phyloP scores from a whole-genome alignment of 2,113 vertebrate genomes.

The Megalops atlanticus region DNA sequence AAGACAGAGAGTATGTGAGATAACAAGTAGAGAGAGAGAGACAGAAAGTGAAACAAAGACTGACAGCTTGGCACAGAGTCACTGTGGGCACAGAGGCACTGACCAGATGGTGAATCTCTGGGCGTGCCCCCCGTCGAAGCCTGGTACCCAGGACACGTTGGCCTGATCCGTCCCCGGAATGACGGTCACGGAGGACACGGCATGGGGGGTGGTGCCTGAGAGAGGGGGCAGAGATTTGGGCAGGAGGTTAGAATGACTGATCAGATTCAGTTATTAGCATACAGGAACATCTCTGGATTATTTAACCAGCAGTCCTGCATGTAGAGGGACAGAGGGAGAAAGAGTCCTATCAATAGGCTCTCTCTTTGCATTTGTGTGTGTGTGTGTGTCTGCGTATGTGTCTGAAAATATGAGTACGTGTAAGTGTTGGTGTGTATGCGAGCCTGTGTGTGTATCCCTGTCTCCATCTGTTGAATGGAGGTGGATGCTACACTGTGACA shows the following conservation, averaged over 20 bases:
- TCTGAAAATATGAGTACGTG: background rate
- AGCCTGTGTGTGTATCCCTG: background rate
- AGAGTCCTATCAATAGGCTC: no score
- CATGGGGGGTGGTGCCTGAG: conserved; percentile 91
- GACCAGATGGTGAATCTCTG: conserved; percentile 96
- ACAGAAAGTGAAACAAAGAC: conserved; percentile 34
- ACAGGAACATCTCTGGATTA: no score
- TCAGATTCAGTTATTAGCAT: background rate
- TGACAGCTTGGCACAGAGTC: conserved; percentile 30
- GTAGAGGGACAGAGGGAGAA: no score
- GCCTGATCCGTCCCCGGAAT: conserved; percentile 72
- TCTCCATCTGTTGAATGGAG: background rate
- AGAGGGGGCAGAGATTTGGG: background rate
- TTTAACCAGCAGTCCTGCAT: no score
- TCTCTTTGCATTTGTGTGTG: no score
- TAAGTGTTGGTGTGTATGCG: background rate
- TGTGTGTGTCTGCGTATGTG: background rate
- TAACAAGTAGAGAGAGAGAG: conserved; percentile 4
- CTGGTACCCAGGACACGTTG: conserved; percentile 90
- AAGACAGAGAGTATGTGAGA: background rate
- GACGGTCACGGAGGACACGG: conserved; percentile 79
- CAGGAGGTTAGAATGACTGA: background rate
- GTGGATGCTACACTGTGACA: no score
- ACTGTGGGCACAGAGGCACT: conserved; percentile 21
- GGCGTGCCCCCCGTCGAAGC: conserved; percentile 89